Evolutionary conservation across 2,797 vertebrate species (phyloP).

Genomic region (Lacerta viridis): DNA sequence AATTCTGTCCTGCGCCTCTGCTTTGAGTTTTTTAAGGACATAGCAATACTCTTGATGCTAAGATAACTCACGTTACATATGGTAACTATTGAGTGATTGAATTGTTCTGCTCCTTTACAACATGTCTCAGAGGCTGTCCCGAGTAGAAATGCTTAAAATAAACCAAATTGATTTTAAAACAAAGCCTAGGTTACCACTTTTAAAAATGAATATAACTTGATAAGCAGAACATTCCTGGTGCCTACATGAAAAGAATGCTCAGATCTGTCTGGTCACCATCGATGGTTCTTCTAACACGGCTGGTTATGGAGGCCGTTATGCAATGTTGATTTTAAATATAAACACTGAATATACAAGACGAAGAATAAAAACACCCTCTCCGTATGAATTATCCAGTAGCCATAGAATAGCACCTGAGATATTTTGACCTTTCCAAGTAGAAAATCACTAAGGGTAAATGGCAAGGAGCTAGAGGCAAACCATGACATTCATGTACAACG

Average conservation of each 20-base stretch:
- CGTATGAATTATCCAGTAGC: conserved; percentile 6
- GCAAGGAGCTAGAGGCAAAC: conserved; percentile 46
- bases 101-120: background rate
- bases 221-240: conserved; percentile 37
- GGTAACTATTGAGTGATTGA: background rate
- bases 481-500: conserved; percentile 55
- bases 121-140: background rate
- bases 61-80: background rate
- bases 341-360: conserved; percentile 28
- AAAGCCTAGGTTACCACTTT: conserved; percentile 2
- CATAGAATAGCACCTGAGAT: conserved; percentile 38
- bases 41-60: too few species aligned
- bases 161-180: background rate
- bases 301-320: background rate
- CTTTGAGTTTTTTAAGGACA: too few species aligned
- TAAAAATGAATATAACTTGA: conserved; percentile 38
- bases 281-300: conserved; percentile 44
- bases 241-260: conserved; percentile 34
- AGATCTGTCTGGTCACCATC: conserved; percentile 37
- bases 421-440: conserved; percentile 60
- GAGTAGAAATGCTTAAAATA: background rate
- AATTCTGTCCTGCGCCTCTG: too few species aligned
- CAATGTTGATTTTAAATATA: conserved; percentile 28
- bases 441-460: conserved; percentile 55
- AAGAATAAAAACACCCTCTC: conserved; percentile 48